Base-by-base conservation (phyloP, 1,140 invertebrate species). In the Drosophila albomicans region DNA sequence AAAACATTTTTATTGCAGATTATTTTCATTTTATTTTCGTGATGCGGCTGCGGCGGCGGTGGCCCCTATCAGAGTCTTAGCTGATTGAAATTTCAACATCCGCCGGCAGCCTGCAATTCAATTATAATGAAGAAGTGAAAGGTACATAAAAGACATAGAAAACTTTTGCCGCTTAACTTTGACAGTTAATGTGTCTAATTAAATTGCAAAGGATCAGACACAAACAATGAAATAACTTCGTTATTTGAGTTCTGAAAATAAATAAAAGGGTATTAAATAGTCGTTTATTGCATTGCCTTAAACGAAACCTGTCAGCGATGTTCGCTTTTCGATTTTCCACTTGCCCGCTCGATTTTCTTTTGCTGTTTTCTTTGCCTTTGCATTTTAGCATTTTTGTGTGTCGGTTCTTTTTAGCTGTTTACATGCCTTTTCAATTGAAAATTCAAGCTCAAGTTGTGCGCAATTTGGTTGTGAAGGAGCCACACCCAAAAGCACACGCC, bases 1-100 rank as follows among this genome's bases (percentile, higher is more conserved):
- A 91, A 90, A 90, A 90, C 87, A 90, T 90, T 90, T 90, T 90
- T 87, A 91, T 91, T 90, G 87, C 78, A 87, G 87, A 90, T 90
- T 91, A 90, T 90, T 90, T 90, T 90, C 87, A 78, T 85, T 88
- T 89, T 81, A 52, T 71, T 38, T 65, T 43, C 20, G n/a, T 64
- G 32, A 30, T 7, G 28, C 10, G 61, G 48, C 41, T 32, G 45
- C 66, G 20, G 20, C 20, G 20, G 3, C 5, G 61, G 48, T 32
- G 41, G 45, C 66, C 13, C 10, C 3, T 3, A 13, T 32, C 35
- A 41, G 35, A 11, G 32, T 56, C 15, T 46, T 13, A 52, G 79
- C 79, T 82, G 82, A 87, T 89, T 88, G 84, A 88, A 88, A 88
- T 84, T 88, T 89, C 70, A 63, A 89, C 80, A 88, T 87, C 80